Evolutionary conservation across 2,888 invertebrate genomes (phyloP).

Genomic region (Mimachlamys varia): DNA sequence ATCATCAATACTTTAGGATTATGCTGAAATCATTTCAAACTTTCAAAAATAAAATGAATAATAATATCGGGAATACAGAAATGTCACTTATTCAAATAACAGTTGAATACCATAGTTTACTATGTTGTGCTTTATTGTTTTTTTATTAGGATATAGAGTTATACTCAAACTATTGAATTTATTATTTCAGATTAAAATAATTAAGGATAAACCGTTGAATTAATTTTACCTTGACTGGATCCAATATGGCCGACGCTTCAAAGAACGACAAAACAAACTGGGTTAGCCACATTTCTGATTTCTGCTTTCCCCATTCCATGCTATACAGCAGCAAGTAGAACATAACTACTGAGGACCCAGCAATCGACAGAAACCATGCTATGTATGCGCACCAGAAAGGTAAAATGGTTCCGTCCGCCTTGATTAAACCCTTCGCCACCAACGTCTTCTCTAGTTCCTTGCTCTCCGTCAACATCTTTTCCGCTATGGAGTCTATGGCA

Average conservation of each 20-base stretch:
- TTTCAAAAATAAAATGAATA: too few species aligned
- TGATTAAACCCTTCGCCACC: slow-evolving; percentile 56
- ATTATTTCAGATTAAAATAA: too few species aligned
- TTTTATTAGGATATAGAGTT: too few species aligned
- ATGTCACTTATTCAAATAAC: too few species aligned
- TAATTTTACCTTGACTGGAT: slow-evolving; percentile 81
- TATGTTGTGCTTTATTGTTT: too few species aligned
- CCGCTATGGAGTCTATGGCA: slow-evolving; percentile 57
- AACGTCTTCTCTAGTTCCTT: slow-evolving; percentile 61
- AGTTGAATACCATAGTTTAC: too few species aligned
- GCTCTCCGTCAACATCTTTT: slow-evolving; percentile 57
- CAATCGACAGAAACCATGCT: slow-evolving; percentile 61
- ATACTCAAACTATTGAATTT: too few species aligned
- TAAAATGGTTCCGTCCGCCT: slow-evolving; percentile 57
- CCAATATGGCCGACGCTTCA: slow-evolving; percentile 78
- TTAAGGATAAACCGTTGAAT: too few species aligned
- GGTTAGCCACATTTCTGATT: slow-evolving; percentile 81
- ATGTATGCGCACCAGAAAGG: slow-evolving; percentile 58
- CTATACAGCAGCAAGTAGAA: slow-evolving; percentile 79
- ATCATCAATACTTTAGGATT: too few species aligned
- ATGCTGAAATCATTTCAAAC: too few species aligned
- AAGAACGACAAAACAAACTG: slow-evolving; percentile 79
- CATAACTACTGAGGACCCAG: slow-evolving; percentile 50
- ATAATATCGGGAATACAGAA: too few species aligned
- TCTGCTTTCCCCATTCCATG: slow-evolving; percentile 81